Evolutionary conservation across 1,140 invertebrate species (phyloP).

Genomic region (Lepidostoma basale): DNA sequence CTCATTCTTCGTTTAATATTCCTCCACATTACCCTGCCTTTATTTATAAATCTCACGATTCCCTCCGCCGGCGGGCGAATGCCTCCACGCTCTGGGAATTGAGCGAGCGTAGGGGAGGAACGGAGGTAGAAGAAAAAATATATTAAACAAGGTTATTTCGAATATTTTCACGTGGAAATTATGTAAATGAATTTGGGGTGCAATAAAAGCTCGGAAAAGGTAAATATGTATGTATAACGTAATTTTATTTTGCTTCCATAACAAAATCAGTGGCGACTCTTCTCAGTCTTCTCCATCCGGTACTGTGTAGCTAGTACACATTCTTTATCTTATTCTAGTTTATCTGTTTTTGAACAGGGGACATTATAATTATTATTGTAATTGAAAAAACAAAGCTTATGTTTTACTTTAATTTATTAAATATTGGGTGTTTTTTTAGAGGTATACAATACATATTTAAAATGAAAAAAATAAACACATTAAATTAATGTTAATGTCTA

Average conservation of each 20-base stretch:
- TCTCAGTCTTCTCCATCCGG: conserved; percentile 4
- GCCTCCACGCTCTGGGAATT: background rate
- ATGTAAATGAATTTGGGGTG: conserved; percentile 42
- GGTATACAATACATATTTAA: too few relatives aligned
- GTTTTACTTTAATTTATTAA: too few relatives aligned
- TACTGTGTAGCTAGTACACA: too few relatives aligned
- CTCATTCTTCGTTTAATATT: conserved; percentile 31
- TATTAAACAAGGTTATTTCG: conserved; percentile 40
- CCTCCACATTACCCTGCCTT: conserved; percentile 14
- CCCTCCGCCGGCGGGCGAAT: background rate
- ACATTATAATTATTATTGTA: too few relatives aligned
- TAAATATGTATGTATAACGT: conserved; percentile 36
- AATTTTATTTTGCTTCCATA: conserved; percentile 39
- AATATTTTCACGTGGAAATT: conserved; percentile 44
- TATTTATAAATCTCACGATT: conserved; percentile 33
- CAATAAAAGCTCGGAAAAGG: conserved; percentile 41
- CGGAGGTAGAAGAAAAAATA: conserved; percentile 31
- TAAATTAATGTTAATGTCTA: too few relatives aligned
- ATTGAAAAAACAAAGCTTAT: too few relatives aligned
- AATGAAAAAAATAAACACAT: too few relatives aligned
- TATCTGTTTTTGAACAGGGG: too few relatives aligned
- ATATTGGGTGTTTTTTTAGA: too few relatives aligned
- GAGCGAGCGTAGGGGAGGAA: background rate
- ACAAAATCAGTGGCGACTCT: background rate
- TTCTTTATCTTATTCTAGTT: too few relatives aligned